Percentiles rank a stretch among this genome's conserved stretches.
Conservation (phyloP, 2,888 invertebrate genomes). For the Ormyrus thymus region DNA sequence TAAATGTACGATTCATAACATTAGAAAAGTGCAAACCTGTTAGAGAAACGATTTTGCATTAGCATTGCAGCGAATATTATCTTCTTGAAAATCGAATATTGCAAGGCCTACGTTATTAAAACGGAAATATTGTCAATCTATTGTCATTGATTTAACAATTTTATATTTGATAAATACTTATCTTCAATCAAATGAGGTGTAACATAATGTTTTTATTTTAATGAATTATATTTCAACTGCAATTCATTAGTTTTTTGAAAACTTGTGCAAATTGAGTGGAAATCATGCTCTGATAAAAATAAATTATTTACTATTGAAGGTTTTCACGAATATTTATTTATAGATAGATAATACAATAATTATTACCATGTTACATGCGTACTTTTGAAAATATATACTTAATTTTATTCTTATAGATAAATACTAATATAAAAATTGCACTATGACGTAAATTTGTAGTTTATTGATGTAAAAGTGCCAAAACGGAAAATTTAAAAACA, state of each 20-base stretch:
- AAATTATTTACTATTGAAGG: neutral
- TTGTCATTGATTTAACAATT: neutral
- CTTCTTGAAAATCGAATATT: conserved; percentile 3
- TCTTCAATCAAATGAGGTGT: conserved; percentile 12
- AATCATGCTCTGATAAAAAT: conserved; percentile 14
- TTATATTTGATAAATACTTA: conserved; percentile 16
- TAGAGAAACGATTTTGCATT: neutral
- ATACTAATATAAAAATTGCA: conserved; percentile 16
- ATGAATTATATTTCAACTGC: neutral
- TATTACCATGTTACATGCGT: conserved; percentile 15
- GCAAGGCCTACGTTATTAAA: conserved; percentile 24
- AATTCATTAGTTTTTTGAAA: neutral
- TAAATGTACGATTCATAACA: conserved; percentile 12
- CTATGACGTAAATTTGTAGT: conserved; percentile 14
- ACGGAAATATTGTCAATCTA: neutral
- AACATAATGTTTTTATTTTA: conserved; percentile 14
- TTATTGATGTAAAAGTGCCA: conserved; percentile 48
- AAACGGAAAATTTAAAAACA: conserved; percentile 38
- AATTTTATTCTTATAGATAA: conserved; percentile 37
- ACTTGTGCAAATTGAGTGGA: neutral
- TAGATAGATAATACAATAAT: conserved; percentile 17
- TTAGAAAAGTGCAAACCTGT: conserved; percentile 12
- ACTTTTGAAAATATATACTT: conserved; percentile 8
- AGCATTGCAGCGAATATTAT: conserved; percentile 3
- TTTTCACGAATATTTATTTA: conserved; percentile 23